Evolutionary conservation across 92 coral and sea anemone genomes (phyloP).

Genomic region (Pocillopora meandrina): DNA sequence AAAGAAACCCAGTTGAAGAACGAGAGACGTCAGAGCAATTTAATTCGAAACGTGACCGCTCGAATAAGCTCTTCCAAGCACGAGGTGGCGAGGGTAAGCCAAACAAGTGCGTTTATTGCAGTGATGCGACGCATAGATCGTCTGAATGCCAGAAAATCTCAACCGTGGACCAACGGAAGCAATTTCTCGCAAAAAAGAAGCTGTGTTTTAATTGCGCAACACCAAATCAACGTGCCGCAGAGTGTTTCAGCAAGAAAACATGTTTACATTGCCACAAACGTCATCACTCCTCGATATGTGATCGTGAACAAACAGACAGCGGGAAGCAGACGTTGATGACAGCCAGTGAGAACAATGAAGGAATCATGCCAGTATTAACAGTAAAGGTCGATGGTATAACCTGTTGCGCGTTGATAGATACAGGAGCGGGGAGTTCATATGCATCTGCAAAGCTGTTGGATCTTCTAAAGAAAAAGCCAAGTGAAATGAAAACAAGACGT

Average conservation of each 20-base stretch:
- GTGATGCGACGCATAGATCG: too few relatives aligned
- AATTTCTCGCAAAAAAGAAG: too few relatives aligned
- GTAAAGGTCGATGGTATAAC: conserved; percentile 35
- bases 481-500: conserved; percentile 23
- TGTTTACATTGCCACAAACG: too few relatives aligned
- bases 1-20: conserved; percentile 19
- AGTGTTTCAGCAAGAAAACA: too few relatives aligned
- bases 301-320: conserved; percentile 7
- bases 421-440: conserved; percentile 31
- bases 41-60: conserved; percentile 4
- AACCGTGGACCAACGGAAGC: too few relatives aligned
- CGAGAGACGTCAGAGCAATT: conserved; percentile 14
- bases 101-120: conserved; percentile 16
- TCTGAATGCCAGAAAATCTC: too few relatives aligned
- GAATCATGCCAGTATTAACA: conserved; percentile 25
- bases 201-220: too few relatives aligned
- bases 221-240: too few relatives aligned
- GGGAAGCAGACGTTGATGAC: conserved; percentile 36
- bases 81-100: conserved; percentile 16
- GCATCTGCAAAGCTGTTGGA: background rate
- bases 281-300: too few relatives aligned
- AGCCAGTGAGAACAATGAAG: conserved; percentile 34
- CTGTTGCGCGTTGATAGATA: conserved; percentile 33
- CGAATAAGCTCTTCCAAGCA: conserved; percentile 26
- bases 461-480: conserved; percentile 1